A percentile compares a stretch with the other conserved stretches of the same genome.
Conservation (phyloP, 64 coral and sea anemone species). For the Dendrophyllia cribrosa region DNA sequence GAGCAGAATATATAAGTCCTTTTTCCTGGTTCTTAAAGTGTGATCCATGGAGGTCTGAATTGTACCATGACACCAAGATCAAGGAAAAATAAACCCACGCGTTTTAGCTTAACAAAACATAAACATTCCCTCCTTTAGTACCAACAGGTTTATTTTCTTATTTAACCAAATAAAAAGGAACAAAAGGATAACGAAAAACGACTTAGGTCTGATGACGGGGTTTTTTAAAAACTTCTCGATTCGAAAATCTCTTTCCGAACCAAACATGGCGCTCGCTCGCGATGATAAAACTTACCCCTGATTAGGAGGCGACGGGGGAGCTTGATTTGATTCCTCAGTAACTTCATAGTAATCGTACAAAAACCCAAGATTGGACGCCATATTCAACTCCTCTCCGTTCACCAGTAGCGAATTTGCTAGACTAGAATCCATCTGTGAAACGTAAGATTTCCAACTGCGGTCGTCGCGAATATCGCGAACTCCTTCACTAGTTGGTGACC, state of each 20-base stretch:
- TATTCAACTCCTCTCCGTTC: slow-evolving; percentile 91
- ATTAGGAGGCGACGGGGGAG: slow-evolving; percentile 74
- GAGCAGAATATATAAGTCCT: not conserved
- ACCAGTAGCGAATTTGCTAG: slow-evolving; percentile 76
- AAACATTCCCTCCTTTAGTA: not conserved
- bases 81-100: not conserved
- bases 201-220: not conserved
- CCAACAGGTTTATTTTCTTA: not conserved
- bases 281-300: slow-evolving; percentile 65
- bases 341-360: slow-evolving; percentile 96
- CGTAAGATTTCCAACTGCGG: slow-evolving; percentile 91
- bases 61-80: not conserved
- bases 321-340: slow-evolving; percentile 84
- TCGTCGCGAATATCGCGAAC: slow-evolving; percentile 70
- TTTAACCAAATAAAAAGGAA: not conserved
- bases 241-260: not conserved
- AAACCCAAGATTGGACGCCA: slow-evolving; percentile 87
- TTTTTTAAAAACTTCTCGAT: not conserved
- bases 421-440: slow-evolving; percentile 80
- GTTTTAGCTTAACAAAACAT: slow-evolving; percentile 9
- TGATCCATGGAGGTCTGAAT: too few species aligned
- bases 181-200: not conserved
- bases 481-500: slow-evolving; percentile 42
- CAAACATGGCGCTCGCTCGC: not conserved
- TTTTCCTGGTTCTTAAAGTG: not conserved